Evolutionary conservation across 1,140 invertebrate genomes (phyloP), one percentile per base, ranked within the genome.

Genomic region (Aplysia californica): DNA sequence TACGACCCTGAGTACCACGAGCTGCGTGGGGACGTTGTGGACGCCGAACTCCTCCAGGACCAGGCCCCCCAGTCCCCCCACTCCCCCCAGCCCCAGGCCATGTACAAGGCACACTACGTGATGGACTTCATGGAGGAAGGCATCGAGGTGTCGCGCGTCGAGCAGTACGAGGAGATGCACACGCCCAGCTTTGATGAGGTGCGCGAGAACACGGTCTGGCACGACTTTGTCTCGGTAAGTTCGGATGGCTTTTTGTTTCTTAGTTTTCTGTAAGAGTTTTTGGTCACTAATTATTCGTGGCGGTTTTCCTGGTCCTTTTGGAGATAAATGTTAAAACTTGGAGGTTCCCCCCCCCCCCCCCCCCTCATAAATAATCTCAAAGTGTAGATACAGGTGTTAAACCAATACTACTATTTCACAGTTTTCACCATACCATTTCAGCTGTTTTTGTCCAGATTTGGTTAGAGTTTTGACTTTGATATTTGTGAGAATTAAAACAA

Each of bases 211-310:
- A 91, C 94, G 56, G 96, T 97, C 84, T 94, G 97, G 83, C 96
- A 98, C 85, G 96, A 98, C 89, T 98, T 97, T 87, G 93, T 93
- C 79, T 92, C 92, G 79, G 93, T 94, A 89, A 87, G 91, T 89
- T 33, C n/a, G 21, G 55, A 31, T 2, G 36, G 44, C 56, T n/a
- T 29, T 5, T 66, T 74, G n/a, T n/a, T n/a, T n/a, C 41, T 15
- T 26, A 35, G 3, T 21, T n/a, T 38, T 41, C 15, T 38, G 5
- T 39, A 65, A 41, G 23, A 39, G 15, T 18, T 74, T 41, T 31
- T 38, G 10, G 3, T 10, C 18, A 3, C 10, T 39, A 10, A 26
- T 6, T n/a, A 31, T 4, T 5, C 3, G n/a, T n/a, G n/a, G n/a
- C n/a, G n/a, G n/a, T n/a, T n/a, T n/a, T n/a, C n/a, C n/a, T n/a